Conservation (phyloP, 2,797 vertebrate genomes). For the Mormyrops boulengeri region DNA sequence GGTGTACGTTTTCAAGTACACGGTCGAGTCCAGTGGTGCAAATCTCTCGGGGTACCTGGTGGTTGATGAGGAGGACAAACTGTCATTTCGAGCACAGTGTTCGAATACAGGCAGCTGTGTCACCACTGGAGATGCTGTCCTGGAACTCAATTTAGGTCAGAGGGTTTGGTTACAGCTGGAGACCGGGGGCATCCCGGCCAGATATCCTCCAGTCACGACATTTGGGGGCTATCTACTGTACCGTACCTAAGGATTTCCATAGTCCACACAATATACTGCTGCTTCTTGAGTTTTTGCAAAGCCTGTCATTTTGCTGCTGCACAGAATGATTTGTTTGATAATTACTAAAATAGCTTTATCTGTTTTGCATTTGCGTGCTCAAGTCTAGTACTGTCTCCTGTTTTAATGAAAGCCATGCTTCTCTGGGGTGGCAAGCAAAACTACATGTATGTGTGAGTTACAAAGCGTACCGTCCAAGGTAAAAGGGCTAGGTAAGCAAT, state of each 20-base stretch:
- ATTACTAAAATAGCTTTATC: background rate
- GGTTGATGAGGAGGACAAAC: slow-evolving; percentile 63
- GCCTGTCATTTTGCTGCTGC: background rate
- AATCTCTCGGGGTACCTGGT: slow-evolving; percentile 64
- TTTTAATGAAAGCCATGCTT: background rate
- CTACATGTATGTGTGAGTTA: background rate
- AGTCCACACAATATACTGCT: background rate
- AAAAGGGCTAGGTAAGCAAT: background rate
- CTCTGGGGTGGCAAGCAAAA: background rate
- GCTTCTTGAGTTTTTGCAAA: background rate
- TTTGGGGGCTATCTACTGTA: slow-evolving; percentile 69
- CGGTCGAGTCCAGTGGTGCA: slow-evolving; percentile 61
- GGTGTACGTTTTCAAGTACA: slow-evolving; percentile 69
- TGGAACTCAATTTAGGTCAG: slow-evolving; percentile 70
- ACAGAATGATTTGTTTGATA: background rate
- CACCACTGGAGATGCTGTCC: slow-evolving; percentile 62
- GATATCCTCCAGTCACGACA: slow-evolving; percentile 63
- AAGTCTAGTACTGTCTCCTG: background rate
- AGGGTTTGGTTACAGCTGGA: slow-evolving; percentile 67
- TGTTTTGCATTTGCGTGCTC: background rate
- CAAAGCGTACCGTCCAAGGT: background rate
- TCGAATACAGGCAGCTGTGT: slow-evolving; percentile 49
- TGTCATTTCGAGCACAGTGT: slow-evolving; percentile 63
- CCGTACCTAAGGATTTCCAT: slow-evolving; percentile 51
- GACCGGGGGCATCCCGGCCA: slow-evolving; percentile 59